Conservation (phyloP, 2,113 vertebrate genomes). For the Lepus europaeus region DNA sequence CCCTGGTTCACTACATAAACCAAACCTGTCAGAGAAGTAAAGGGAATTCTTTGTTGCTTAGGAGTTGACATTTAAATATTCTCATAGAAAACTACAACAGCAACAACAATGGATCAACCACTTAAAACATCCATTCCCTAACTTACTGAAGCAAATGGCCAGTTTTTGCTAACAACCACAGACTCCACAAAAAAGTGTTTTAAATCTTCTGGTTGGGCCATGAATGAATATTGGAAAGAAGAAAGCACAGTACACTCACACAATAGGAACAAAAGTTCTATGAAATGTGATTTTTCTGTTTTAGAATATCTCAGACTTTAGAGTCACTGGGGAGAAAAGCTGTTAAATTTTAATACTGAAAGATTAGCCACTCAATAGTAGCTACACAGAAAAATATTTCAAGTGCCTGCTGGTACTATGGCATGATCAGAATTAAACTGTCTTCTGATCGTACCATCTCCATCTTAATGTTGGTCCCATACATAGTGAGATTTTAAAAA, state of each 20-base stretch:
- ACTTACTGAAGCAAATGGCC: constrained; percentile 26
- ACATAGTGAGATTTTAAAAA: not conserved
- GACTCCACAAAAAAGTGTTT: not conserved
- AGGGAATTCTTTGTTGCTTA: not conserved
- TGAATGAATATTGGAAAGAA: not conserved
- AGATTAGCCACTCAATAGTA: not conserved
- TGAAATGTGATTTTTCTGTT: not conserved
- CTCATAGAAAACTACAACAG: not conserved
- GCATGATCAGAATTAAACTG: constrained; percentile 5
- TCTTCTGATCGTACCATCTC: not conserved
- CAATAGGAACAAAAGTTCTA: not conserved
- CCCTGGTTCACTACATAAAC: constrained; percentile 18
- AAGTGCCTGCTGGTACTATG: constrained; percentile 11
- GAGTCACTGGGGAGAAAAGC: constrained; percentile 28
- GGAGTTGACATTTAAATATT: not conserved
- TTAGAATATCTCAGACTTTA: constrained; percentile 15
- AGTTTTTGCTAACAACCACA: not conserved
- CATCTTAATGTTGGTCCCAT: constrained; percentile 5
- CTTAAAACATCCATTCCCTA: not conserved
- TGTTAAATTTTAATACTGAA: constrained; percentile 20
- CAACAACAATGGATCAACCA: not conserved
- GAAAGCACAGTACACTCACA: not conserved
- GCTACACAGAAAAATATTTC: constrained; percentile 45
- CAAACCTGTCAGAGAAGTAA: not conserved
- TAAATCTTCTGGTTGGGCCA: not conserved